These are phyloP conservation scores for Tympanoctomys barrerae DNA, from an alignment of 2,797 vertebrate species.

Conservation along the genomic window DNA sequence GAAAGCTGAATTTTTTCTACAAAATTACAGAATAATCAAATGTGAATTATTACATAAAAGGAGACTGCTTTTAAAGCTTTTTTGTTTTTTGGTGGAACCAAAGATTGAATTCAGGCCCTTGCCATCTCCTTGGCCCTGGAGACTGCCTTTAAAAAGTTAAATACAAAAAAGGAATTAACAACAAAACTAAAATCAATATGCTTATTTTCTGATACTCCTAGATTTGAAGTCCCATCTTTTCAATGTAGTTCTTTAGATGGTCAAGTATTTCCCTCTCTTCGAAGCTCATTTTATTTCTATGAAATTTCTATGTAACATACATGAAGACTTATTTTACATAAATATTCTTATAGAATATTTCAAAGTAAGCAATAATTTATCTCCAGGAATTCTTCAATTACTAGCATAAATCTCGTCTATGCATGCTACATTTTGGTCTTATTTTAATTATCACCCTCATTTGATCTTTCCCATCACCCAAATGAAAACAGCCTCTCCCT, in stretches of 20 bases:
- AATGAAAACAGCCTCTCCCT: conserved; percentile 78
- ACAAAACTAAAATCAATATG: conserved; percentile 52
- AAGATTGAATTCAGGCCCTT: too few species aligned
- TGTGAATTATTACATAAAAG: neutral
- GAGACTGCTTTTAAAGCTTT: neutral
- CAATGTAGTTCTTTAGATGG: conserved; percentile 49
- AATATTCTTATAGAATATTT: conserved; percentile 42
- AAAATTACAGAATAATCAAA: conserved; percentile 51
- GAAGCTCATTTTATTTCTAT: conserved; percentile 43
- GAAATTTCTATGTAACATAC: conserved; percentile 54
- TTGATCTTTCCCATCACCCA: conserved; percentile 69
- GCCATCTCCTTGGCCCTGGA: neutral
- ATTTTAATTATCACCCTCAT: conserved; percentile 63
- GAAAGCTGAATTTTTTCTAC: conserved; percentile 57
- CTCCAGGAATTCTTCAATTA: conserved; percentile 19
- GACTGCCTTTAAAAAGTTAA: neutral
- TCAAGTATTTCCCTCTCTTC: conserved; percentile 16
- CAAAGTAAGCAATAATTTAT: conserved; percentile 50
- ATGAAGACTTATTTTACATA: conserved; percentile 35
- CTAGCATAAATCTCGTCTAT: neutral
- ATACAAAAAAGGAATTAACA: conserved; percentile 52
- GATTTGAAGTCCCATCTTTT: conserved; percentile 36
- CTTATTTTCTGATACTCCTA: conserved; percentile 57
- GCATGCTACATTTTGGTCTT: conserved; percentile 57
- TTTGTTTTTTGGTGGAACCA: too few species aligned